These are phyloP conservation scores for Cosmia pyralina DNA, from an alignment of 2,888 invertebrate genomes.

Conservation along the genomic window DNA sequence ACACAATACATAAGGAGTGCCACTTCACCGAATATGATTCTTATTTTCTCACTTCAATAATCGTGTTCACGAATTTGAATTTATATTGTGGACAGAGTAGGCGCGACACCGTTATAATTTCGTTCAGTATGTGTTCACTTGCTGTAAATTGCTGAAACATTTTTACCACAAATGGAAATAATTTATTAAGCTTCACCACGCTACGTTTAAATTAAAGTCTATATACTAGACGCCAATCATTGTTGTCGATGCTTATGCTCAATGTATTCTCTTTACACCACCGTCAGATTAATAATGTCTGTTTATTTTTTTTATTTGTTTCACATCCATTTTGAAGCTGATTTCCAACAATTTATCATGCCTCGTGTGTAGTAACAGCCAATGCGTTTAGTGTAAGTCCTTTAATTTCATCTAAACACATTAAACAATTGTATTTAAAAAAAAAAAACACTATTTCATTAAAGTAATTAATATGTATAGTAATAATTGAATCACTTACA, in stretches of 20 bases:
- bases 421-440: slow-evolving; percentile 1
- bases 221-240: background rate
- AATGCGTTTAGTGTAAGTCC: slow-evolving; percentile 56
- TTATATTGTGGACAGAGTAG: slow-evolving; percentile 1
- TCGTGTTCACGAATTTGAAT: slow-evolving; percentile 28
- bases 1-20: slow-evolving; percentile 63
- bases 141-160: slow-evolving; percentile 48
- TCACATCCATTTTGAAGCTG: slow-evolving; percentile 64
- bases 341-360: slow-evolving; percentile 38
- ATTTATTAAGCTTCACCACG: slow-evolving; percentile 11
- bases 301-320: background rate
- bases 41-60: slow-evolving; percentile 39
- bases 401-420: slow-evolving; percentile 43
- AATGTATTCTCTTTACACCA: slow-evolving; percentile 33
- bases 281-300: background rate
- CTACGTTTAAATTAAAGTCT: slow-evolving; percentile 2
- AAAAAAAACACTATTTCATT: background rate
- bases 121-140: slow-evolving; percentile 21
- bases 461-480: background rate
- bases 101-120: slow-evolving; percentile 21
- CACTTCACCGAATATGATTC: slow-evolving; percentile 53
- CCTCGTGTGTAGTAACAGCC: slow-evolving; percentile 54
- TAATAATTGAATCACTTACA: slow-evolving; percentile 69
- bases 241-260: slow-evolving; percentile 6
- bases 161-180: background rate